Conservation (phyloP, 2,888 invertebrate species). For the Helobdella robusta region DNA sequence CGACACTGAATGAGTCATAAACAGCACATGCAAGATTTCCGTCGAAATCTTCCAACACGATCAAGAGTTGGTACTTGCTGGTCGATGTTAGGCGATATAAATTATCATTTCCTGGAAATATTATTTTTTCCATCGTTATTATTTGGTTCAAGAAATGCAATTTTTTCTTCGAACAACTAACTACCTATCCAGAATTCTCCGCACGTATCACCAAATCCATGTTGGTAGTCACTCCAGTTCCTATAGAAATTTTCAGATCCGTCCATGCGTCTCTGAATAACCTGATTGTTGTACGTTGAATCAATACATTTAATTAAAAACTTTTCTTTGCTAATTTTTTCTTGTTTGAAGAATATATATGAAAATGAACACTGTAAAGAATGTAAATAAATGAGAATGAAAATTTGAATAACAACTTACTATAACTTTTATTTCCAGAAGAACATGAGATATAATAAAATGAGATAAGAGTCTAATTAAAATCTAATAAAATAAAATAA, state of each 20-base stretch:
- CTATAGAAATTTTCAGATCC: constrained; percentile 12
- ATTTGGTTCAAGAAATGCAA: background rate
- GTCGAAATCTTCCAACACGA: constrained; percentile 7
- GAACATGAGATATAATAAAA: too few relatives aligned
- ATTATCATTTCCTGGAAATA: constrained; percentile 2
- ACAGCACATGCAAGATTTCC: background rate
- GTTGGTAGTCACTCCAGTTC: constrained; percentile 15
- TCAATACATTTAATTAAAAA: too few relatives aligned
- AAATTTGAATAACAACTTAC: too few relatives aligned
- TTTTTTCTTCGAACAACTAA: background rate
- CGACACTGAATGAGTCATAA: background rate
- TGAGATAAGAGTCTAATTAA: too few relatives aligned
- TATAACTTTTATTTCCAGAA: too few relatives aligned
- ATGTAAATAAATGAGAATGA: too few relatives aligned
- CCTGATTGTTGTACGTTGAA: too few relatives aligned
- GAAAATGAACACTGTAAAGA: too few relatives aligned
- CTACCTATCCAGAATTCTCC: constrained; percentile 25
- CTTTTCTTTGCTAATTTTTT: too few relatives aligned
- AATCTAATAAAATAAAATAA: too few relatives aligned
- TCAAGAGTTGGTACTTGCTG: background rate
- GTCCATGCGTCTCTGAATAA: constrained; percentile 16
- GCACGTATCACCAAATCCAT: constrained; percentile 21
- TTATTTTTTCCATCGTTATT: background rate
- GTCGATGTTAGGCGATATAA: background rate
- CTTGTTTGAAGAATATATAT: too few relatives aligned